Evolutionary conservation across 1,140 invertebrate genomes (phyloP).

Genomic region (Vanessa tameamea): DNA sequence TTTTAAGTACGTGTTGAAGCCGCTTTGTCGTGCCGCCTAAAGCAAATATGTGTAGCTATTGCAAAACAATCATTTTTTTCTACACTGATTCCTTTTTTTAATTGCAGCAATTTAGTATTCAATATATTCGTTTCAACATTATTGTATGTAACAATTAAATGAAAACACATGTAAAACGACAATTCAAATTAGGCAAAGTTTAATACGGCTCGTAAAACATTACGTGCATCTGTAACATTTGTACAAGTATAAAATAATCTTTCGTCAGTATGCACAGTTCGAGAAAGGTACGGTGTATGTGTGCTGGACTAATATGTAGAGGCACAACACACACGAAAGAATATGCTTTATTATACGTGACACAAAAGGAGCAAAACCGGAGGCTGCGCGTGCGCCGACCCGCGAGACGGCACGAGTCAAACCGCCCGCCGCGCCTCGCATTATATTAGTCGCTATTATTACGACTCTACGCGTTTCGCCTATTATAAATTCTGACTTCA

Average conservation of each 20-base stretch:
- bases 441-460: constrained; percentile 15
- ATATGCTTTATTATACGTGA: constrained; percentile 59
- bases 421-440: constrained; percentile 46
- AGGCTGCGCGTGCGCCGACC: constrained; percentile 77
- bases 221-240: background rate
- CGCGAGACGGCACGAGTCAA: constrained; percentile 73
- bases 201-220: too few relatives aligned
- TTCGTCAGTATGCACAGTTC: background rate
- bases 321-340: constrained; percentile 38
- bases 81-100: constrained; percentile 4
- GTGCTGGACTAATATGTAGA: constrained; percentile 28
- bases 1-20: constrained; percentile 23
- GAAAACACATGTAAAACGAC: too few relatives aligned
- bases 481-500: constrained; percentile 14
- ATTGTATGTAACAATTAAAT: too few relatives aligned
- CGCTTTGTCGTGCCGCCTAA: constrained; percentile 9
- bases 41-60: background rate
- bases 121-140: background rate
- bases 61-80: constrained; percentile 8
- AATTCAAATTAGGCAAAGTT: too few relatives aligned
- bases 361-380: constrained; percentile 74
- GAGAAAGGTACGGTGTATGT: constrained; percentile 32
- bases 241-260: background rate
- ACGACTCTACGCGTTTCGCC: constrained; percentile 15
- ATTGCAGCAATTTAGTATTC: background rate